These are phyloP conservation scores for Ctenochaetus hawaiiensis DNA, from an alignment of 2,797 vertebrate genomes.

Conservation along the genomic window DNA sequence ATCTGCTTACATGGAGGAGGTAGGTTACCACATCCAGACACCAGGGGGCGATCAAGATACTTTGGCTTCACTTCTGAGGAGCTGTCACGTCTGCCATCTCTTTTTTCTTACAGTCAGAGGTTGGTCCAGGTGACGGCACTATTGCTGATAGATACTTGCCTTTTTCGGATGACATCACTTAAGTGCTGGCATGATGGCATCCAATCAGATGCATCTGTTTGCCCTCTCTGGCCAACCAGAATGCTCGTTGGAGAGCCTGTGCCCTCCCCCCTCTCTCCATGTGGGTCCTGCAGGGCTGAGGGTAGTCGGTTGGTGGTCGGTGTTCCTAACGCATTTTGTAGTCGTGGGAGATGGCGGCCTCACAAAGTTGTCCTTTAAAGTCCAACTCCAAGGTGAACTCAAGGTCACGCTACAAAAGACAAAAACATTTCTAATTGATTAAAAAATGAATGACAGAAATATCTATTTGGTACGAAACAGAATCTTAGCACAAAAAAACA, in stretches of 20 bases:
- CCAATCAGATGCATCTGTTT: slow-evolving; percentile 46
- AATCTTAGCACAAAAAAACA: neutral
- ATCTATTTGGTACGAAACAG: neutral
- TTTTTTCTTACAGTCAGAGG: too few relatives aligned
- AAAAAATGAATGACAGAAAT: neutral
- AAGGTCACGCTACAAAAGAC: slow-evolving; percentile 90
- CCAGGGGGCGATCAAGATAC: too few relatives aligned
- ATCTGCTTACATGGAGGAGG: too few relatives aligned
- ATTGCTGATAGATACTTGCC: slow-evolving; percentile 77
- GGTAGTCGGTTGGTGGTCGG: slow-evolving; percentile 28
- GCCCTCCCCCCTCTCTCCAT: slow-evolving; percentile 23
- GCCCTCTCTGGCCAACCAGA: slow-evolving; percentile 40
- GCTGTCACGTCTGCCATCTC: too few relatives aligned
- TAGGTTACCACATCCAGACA: too few relatives aligned
- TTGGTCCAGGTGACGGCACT: slow-evolving; percentile 56
- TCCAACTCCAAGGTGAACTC: slow-evolving; percentile 98
- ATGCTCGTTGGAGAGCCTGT: slow-evolving; percentile 40
- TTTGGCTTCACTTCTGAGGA: too few relatives aligned
- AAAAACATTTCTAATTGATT: neutral
- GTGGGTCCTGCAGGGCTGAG: slow-evolving; percentile 49
- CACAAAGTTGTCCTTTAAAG: slow-evolving; percentile 99
- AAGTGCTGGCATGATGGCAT: slow-evolving; percentile 55
- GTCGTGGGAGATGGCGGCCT: slow-evolving; percentile 96
- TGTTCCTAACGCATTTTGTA: slow-evolving; percentile 95
- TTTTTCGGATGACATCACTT: slow-evolving; percentile 70